These are phyloP conservation scores for Petrolisthes cinctipes DNA, from an alignment of 2,888 invertebrate species.

Conservation along the genomic window DNA sequence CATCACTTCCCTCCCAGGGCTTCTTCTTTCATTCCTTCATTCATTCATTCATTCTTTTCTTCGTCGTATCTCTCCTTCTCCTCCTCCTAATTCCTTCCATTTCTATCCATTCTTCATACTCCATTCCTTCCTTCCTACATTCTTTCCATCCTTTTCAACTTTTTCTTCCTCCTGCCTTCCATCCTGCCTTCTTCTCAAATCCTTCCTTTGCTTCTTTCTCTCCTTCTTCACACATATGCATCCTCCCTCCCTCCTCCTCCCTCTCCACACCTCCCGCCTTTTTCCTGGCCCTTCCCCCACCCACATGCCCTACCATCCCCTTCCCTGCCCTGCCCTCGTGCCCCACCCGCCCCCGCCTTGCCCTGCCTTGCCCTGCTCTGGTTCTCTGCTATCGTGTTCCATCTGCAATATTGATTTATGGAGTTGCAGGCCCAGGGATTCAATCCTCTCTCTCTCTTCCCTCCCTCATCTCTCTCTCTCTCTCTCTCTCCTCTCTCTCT, in stretches of 20 bases:
- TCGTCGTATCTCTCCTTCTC: too few relatives aligned
- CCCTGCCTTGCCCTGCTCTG: too few relatives aligned
- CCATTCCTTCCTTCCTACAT: too few relatives aligned
- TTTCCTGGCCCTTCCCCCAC: neutral
- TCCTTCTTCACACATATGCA: neutral
- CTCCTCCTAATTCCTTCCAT: too few relatives aligned
- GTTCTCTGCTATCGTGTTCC: too few relatives aligned
- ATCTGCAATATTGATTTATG: too few relatives aligned
- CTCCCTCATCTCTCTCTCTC: conserved; percentile 2
- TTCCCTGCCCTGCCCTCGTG: neutral
- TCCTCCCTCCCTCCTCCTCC: neutral
- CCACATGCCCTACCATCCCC: neutral
- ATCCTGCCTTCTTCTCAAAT: neutral
- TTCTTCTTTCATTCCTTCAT: too few relatives aligned
- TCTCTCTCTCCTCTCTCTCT: neutral
- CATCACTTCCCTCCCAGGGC: too few relatives aligned
- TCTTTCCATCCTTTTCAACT: too few relatives aligned
- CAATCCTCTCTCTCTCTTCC: neutral
- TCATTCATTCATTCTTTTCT: too few relatives aligned
- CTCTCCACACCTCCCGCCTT: neutral
- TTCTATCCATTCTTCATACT: too few relatives aligned
- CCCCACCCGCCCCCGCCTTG: neutral
- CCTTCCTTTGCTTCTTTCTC: neutral
- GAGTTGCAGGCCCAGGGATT: too few relatives aligned
- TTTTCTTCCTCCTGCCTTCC: neutral